phyloP scores from a whole-genome alignment of 2,113 vertebrate genomes.

The Jaculus jaculus region DNA sequence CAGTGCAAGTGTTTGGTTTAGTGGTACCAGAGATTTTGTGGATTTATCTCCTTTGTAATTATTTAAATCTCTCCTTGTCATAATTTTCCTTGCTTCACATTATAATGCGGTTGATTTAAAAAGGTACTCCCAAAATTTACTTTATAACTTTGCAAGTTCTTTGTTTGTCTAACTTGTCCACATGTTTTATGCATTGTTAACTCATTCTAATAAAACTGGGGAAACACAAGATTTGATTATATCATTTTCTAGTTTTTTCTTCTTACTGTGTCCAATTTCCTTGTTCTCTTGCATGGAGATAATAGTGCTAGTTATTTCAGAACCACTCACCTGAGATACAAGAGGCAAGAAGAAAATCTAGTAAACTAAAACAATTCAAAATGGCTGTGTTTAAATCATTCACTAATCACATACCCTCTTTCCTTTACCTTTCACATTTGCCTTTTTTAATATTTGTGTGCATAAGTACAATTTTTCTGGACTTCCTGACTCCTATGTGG shows the following conservation, averaged over 20 bases:
- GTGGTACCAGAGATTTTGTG: too few relatives aligned
- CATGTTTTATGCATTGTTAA: background rate
- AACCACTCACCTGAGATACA: background rate
- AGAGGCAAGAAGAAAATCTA: background rate
- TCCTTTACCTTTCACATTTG: background rate
- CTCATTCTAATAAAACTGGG: background rate
- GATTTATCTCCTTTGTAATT: too few relatives aligned
- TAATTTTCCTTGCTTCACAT: background rate
- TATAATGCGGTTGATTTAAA: background rate
- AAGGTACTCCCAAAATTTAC: background rate
- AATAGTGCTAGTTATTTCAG: background rate
- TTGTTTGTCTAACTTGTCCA: background rate
- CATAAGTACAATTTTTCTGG: background rate
- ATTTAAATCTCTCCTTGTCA: too few relatives aligned
- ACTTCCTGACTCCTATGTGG: background rate
- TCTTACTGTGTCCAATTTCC: background rate
- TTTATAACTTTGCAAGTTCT: background rate
- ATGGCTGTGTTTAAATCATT: background rate
- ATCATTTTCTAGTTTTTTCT: background rate
- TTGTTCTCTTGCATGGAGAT: background rate
- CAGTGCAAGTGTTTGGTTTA: background rate
- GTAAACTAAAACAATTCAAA: background rate
- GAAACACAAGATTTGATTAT: background rate
- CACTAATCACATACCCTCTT: background rate
- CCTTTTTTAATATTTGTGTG: accelerated